phyloP scores from a whole-genome alignment of 2,113 vertebrate genomes.

The Eira barbara region DNA sequence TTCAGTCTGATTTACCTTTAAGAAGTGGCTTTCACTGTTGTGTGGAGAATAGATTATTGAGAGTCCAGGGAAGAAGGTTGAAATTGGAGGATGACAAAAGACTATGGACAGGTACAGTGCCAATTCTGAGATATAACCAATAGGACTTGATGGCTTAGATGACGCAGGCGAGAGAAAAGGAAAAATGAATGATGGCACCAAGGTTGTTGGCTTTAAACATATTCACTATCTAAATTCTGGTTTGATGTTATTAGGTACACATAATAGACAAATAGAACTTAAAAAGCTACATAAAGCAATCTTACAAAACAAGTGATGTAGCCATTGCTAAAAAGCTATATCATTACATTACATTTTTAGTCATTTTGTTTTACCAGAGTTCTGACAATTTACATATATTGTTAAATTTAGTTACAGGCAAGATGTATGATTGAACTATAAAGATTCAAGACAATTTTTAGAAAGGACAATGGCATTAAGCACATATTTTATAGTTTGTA shows the following conservation, averaged over 20 bases:
- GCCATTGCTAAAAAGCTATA: conserved; percentile 41
- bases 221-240: not conserved
- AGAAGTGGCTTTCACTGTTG: not conserved
- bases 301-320: conserved; percentile 17
- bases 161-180: not conserved
- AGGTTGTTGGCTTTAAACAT: not conserved
- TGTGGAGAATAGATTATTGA: not conserved
- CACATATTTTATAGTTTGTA: conserved; percentile 39
- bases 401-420: conserved; percentile 62
- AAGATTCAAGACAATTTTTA: conserved; percentile 35
- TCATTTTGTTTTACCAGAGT: not conserved
- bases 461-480: conserved; percentile 57
- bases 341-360: conserved; percentile 13
- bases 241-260: conserved; percentile 36
- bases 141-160: not conserved
- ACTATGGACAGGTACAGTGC: not conserved
- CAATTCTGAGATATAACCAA: not conserved
- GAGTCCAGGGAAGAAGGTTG: not conserved
- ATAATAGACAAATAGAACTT: not conserved
- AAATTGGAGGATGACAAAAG: not conserved
- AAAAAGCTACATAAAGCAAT: conserved; percentile 30
- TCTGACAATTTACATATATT: conserved; percentile 51
- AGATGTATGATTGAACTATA: conserved; percentile 51
- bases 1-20: not conserved
- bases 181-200: not conserved